Evolutionary conservation across 2,888 invertebrate genomes (phyloP).

Genomic region (Meteorus colon): DNA sequence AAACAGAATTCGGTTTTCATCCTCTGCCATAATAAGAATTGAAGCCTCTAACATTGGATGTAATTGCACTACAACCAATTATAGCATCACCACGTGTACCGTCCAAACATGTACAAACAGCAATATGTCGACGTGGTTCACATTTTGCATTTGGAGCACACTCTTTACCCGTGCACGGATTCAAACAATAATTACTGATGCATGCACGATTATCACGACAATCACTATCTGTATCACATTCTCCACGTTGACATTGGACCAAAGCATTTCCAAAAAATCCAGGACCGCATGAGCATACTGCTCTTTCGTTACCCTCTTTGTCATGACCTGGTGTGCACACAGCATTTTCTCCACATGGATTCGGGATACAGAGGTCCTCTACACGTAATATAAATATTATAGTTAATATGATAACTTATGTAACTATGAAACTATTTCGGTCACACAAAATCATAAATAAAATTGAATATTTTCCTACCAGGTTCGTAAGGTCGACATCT

Average conservation of each 20-base stretch:
- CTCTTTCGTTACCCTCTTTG: slow-evolving; percentile 85
- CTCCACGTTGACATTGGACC: slow-evolving; percentile 83
- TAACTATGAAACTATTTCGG: background rate
- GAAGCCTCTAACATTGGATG: slow-evolving; percentile 30
- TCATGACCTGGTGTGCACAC: slow-evolving; percentile 89
- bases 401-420: slow-evolving; percentile 11
- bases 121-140: slow-evolving; percentile 84
- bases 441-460: slow-evolving; percentile 15
- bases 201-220: slow-evolving; percentile 85
- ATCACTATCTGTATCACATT: slow-evolving; percentile 85
- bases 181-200: slow-evolving; percentile 80
- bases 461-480: slow-evolving; percentile 74
- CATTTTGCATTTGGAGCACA: slow-evolving; percentile 86
- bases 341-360: slow-evolving; percentile 88
- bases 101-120: slow-evolving; percentile 86
- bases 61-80: slow-evolving; percentile 72
- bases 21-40: slow-evolving; percentile 26
- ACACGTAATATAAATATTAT: slow-evolving; percentile 77
- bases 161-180: slow-evolving; percentile 83
- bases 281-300: slow-evolving; percentile 88
- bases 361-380: slow-evolving; percentile 90
- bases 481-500: slow-evolving; percentile 87
- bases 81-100: slow-evolving; percentile 80
- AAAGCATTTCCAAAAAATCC: slow-evolving; percentile 88
- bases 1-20: background rate